Percentiles rank a stretch among this genome's conserved stretches.
Conservation (phyloP, 1,140 invertebrate genomes). For the Metopolophium dirhodum region DNA sequence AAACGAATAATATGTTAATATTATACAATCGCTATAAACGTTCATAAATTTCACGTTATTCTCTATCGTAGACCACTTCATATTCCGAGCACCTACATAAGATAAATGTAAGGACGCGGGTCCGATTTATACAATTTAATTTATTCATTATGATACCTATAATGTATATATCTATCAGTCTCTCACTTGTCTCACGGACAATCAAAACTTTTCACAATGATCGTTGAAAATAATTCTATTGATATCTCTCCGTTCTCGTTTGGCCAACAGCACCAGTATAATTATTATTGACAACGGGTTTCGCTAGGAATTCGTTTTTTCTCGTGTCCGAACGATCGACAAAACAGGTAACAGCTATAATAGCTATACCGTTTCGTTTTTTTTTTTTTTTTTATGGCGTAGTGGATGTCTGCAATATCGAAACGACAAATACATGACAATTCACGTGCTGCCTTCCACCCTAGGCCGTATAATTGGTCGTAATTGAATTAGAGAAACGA, state of each 20-base stretch:
- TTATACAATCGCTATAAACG: neutral
- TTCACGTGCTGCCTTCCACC: neutral
- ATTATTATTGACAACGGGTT: neutral
- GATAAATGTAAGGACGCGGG: no score
- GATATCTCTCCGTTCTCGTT: neutral
- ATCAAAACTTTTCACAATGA: no score
- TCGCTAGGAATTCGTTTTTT: neutral
- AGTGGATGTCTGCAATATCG: neutral
- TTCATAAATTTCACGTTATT: no score
- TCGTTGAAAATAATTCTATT: no score
- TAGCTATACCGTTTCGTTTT: neutral
- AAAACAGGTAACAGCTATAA: neutral
- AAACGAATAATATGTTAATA: neutral
- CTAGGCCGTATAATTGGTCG: neutral
- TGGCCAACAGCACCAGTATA: neutral
- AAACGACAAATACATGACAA: neutral
- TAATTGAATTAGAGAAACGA: conserved; percentile 7
- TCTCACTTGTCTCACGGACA: no score
- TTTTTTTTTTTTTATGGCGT: neutral
- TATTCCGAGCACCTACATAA: no score
- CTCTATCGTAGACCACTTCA: no score
- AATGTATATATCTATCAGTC: no score
- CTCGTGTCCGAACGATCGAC: neutral
- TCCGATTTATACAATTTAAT: no score
- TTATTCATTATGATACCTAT: no score